A percentile compares a stretch with the other conserved stretches of the same genome.
Conservation (phyloP, 2,888 invertebrate genomes). For the Papilio demoleus region DNA sequence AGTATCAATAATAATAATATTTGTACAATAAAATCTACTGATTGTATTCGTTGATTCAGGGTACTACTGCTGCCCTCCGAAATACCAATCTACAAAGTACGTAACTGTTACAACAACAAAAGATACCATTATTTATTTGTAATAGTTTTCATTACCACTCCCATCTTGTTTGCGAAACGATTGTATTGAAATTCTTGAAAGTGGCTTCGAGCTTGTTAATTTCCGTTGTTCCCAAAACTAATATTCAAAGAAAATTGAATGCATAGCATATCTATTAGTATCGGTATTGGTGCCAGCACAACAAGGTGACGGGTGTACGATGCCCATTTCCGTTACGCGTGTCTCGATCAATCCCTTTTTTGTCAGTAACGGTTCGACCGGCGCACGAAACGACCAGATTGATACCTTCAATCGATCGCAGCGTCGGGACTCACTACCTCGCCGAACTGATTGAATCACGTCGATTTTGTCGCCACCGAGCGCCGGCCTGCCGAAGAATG, state of each 20-base stretch:
- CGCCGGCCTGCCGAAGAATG: conserved; percentile 55
- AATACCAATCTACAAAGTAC: background rate
- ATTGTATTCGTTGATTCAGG: background rate
- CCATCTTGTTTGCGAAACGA: conserved; percentile 44
- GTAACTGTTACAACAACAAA: conserved; percentile 21
- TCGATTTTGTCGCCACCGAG: conserved; percentile 68
- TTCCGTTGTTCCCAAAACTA: conserved; percentile 57
- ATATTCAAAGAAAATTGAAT: conserved; percentile 71
- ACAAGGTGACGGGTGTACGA: conserved; percentile 72
- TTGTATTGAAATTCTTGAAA: conserved; percentile 52
- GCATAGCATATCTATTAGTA: conserved; percentile 64
- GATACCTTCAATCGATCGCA: conserved; percentile 78
- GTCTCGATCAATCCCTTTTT: conserved; percentile 79
- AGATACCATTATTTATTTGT: conserved; percentile 1
- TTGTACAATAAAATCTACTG: background rate
- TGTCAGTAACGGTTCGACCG: conserved; percentile 77
- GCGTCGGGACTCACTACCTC: conserved; percentile 72
- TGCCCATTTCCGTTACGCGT: conserved; percentile 79
- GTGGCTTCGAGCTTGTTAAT: conserved; percentile 58
- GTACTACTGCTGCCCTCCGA: background rate
- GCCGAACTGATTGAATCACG: conserved; percentile 80
- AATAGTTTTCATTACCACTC: conserved; percentile 31
- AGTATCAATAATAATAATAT: background rate
- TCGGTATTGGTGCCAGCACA: conserved; percentile 76
- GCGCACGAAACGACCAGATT: conserved; percentile 77